Base-by-base conservation (phyloP, 2,888 invertebrate species). In the Malthinus seriepunctatus region DNA sequence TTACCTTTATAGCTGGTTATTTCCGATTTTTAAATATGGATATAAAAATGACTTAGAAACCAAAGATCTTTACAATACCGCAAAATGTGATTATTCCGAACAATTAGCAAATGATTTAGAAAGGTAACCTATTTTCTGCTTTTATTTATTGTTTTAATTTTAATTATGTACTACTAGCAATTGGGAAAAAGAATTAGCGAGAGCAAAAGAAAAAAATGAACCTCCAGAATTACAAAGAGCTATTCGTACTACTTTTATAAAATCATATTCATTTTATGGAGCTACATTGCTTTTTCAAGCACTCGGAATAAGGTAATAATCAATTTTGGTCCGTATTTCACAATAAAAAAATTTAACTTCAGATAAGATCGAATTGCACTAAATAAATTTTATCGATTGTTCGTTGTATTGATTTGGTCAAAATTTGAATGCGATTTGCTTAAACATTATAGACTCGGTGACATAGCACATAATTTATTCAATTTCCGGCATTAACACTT, bases 71-170 rank as follows among this genome's bases (percentile, higher is more conserved):
- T 88, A 86, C 78, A 85, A 84, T 70, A 82, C 85, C 7, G 78
- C 87, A 11, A 78, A 81, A 1, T 77, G 78, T 11, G 89, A 90
- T 75, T 77, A 81, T 44, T 89, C 90, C 0, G 84, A 86, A 57
- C 75, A 77, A n/a, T 79, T 90, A 9, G 88, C 88, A 7, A 84
- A 89, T 73, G 79, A 80, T 11, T 78, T 91, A 35, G 88, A 88
- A 75, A 80, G 80, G 80, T 86, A 73, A 67, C 3, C n/a, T 39
- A 12, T 39, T 47, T 47, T 14, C 12, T 45, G 51, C 50, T 46
- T 33, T 38, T 23, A 11, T 12, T 11, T 12, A 32, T 12, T 47
- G 9, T 12, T 32, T 47, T 51, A 9, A 32, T 34, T 8, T 38
- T 12, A 35, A 32, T 48, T 4, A 3, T 8, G 14, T 35, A 58